Base-by-base conservation (phyloP, 2,888 invertebrate genomes). In the Celastrina argiolus region DNA sequence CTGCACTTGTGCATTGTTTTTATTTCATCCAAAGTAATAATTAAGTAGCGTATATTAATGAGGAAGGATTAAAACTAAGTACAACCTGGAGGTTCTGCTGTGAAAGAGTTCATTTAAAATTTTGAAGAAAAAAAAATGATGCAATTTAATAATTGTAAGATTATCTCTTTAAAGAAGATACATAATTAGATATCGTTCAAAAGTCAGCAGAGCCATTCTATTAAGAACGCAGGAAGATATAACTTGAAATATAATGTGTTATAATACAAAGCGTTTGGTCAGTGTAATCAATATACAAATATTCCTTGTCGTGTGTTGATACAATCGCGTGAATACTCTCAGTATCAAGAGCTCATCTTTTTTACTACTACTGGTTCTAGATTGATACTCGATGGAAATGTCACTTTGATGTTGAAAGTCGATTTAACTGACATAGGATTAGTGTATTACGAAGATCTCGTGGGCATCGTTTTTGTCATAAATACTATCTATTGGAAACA, bases 251-350 rank as follows among this genome's bases (percentile, higher is more conserved):
- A 63, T 65, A 65, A 67, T 22, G 56, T 39, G 45, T 42, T 67
- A 65, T 65, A 31, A 67, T 36, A 39, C 34, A 51, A 63, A 41
- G 34, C 56, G 61, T 28, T 69, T 59, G 64, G 67, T 65, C 59
- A 36, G n/a, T 68, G 36, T 61, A 39, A 81, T 79, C 82, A 81
- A 80, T 76, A 80, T 76, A 80, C 82, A 78, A 83, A 84, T 85
- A 86, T 86, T 83, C 85, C 76, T 71, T 75, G 79, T 85, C 85
- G 85, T 84, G 87, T 83, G 73, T 74, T 75, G 88, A 88, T 88
- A 85, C 74, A 75, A 88, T 87, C 87, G 78, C 75, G 74, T 75
- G 78, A 84, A 84, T 85, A 76, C 79, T 77, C 74, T 73, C 79
- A 83, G 83, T 83, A 84, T 85, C 82, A 78, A 78, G 74, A 78